Evolutionary conservation across 2,888 invertebrate genomes (phyloP).

Genomic region (Gasteruption jaculator): DNA sequence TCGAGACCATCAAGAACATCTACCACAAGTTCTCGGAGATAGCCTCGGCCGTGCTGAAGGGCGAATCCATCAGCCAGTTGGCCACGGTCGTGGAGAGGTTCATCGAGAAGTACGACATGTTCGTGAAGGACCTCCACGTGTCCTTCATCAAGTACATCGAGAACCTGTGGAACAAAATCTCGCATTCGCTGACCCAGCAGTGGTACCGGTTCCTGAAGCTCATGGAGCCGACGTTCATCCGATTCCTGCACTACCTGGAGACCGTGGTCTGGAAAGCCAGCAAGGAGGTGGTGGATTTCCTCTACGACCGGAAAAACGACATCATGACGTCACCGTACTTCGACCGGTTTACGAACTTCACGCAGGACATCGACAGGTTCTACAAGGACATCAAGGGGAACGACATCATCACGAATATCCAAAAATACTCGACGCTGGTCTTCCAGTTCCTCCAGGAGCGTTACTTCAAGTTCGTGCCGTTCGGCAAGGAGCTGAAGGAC

Average conservation of each 20-base stretch:
- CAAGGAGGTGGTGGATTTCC: slow-evolving; percentile 73
- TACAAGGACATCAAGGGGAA: slow-evolving; percentile 75
- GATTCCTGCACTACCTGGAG: slow-evolving; percentile 72
- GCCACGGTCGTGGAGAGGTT: slow-evolving; percentile 65
- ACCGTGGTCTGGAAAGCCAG: slow-evolving; percentile 69
- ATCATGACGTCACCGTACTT: slow-evolving; percentile 78
- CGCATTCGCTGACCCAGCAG: slow-evolving; percentile 61
- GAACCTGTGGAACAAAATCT: slow-evolving; percentile 68
- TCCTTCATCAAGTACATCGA: slow-evolving; percentile 68
- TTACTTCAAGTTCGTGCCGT: slow-evolving; percentile 65
- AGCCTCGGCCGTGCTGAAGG: slow-evolving; percentile 66
- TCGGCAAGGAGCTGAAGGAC: slow-evolving; percentile 64
- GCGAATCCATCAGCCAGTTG: slow-evolving; percentile 71
- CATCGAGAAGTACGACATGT: slow-evolving; percentile 73
- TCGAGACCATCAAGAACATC: slow-evolving; percentile 67
- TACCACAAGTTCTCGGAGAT: slow-evolving; percentile 69
- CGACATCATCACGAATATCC: slow-evolving; percentile 73
- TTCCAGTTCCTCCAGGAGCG: slow-evolving; percentile 66
- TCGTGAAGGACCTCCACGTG: slow-evolving; percentile 73
- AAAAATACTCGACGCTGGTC: slow-evolving; percentile 67
- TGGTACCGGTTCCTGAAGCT: slow-evolving; percentile 71
- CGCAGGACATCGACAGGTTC: slow-evolving; percentile 73
- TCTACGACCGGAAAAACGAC: slow-evolving; percentile 75
- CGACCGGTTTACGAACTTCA: slow-evolving; percentile 73
- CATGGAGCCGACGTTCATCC: slow-evolving; percentile 75